Evolutionary conservation across 1,140 invertebrate species (phyloP).

Genomic region (Temnothorax nylanderi): DNA sequence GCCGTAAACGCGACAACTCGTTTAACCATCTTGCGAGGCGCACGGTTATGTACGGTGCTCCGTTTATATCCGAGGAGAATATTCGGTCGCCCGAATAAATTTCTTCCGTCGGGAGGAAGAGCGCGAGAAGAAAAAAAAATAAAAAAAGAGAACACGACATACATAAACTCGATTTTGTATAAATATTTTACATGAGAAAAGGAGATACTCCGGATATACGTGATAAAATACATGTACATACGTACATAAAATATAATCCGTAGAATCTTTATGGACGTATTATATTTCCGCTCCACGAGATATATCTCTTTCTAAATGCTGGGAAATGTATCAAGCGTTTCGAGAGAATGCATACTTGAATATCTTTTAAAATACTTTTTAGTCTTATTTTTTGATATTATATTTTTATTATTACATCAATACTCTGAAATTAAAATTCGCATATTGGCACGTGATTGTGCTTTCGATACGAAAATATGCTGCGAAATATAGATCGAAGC

Average conservation of each 20-base stretch:
- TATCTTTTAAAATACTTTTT: not conserved
- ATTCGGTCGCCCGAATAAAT: conserved; percentile 44
- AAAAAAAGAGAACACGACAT: not conserved
- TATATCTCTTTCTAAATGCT: not conserved
- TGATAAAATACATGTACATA: not conserved
- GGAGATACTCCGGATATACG: not conserved
- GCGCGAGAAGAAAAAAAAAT: not conserved
- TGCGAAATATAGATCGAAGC: not conserved
- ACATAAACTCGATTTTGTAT: not conserved
- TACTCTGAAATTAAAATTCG: conserved; percentile 9
- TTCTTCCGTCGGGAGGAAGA: not conserved
- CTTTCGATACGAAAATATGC: not conserved
- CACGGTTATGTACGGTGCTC: conserved; percentile 22
- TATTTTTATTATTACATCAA: not conserved
- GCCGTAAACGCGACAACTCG: conserved; percentile 51
- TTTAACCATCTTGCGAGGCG: conserved; percentile 37
- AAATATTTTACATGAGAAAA: not conserved
- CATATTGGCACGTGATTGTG: not conserved
- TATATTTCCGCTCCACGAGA: too few species aligned
- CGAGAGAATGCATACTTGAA: not conserved
- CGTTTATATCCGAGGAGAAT: conserved; percentile 31
- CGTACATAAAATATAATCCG: not conserved
- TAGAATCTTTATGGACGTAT: not conserved
- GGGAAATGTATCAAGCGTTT: not conserved
- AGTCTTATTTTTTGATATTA: not conserved